Evolutionary conservation across 1,140 invertebrate genomes (phyloP), one percentile per base, ranked within the genome.

Genomic region (Drosophila obscura): DNA sequence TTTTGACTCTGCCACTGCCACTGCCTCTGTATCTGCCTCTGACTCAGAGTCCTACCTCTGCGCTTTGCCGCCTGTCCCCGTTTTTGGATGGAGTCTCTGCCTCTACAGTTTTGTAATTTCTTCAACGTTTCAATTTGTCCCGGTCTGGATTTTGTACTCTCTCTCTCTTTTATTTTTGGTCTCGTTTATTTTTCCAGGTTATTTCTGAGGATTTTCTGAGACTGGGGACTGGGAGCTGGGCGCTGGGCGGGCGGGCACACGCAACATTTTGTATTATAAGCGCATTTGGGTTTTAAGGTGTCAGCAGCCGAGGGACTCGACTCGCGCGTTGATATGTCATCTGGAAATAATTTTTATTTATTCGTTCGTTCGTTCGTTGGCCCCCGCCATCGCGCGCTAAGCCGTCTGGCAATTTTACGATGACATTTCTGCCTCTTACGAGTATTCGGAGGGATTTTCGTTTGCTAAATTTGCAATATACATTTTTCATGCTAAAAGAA

Each of bases 261-360:
- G 60, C 52, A 80, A 73, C 82, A 87, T 79, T 87, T 87, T 88
- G 84, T 83, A 83, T 88, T 83, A 89, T 88, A 88, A 88, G 84
- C 83, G 83, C 83, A 88, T 88, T 71, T 89, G 76, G 84, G 83
- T 89, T 88, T 88, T 88, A 89, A 88, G 83, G 83, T 88, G 83
- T 89, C 83, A 88, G 84, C 80, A 69, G 73, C 69, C 35, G 65
- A 50, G 48, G 58, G 77, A 82, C 61, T 71, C 35, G 35, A 39
- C 35, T 39, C 35, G 4, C 83, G 83, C 83, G 83, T 73, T 87
- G 83, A 87, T 88, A 87, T 87, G 83, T 87, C 84, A 82, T 82
- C 79, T 88, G 83, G 83, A 87, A 88, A 81, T 87, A 87, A 87
- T 87, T 87, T 87, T 87, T 87, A 87, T 87, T 87, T 87, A 88